These are phyloP conservation scores for Prosopocoilus inquinatus DNA, from an alignment of 2,888 invertebrate species.

Conservation along the genomic window DNA sequence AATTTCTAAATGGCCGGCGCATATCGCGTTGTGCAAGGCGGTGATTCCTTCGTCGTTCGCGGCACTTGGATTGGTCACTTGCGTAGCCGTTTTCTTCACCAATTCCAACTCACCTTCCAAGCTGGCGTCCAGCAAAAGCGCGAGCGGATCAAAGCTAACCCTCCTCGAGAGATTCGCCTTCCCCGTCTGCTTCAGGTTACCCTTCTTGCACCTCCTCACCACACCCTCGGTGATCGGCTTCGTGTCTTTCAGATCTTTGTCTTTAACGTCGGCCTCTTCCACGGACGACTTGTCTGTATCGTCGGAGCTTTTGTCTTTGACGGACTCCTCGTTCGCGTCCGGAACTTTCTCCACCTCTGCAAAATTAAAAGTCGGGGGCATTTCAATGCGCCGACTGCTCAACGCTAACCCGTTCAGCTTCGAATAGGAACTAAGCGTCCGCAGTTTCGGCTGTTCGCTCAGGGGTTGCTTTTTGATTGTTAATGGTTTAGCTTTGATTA, in stretches of 20 bases:
- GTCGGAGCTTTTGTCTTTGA: slow-evolving; percentile 30
- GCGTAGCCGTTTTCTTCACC: slow-evolving; percentile 91
- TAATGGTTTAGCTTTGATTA: slow-evolving; percentile 78
- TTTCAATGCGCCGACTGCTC: slow-evolving; percentile 72
- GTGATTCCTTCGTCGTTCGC: slow-evolving; percentile 99
- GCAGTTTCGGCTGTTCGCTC: slow-evolving; percentile 75
- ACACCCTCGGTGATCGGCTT: slow-evolving; percentile 49
- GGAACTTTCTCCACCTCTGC: slow-evolving; percentile 61
- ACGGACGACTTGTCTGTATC: slow-evolving; percentile 39
- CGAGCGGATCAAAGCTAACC: slow-evolving; percentile 97
- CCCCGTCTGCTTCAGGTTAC: slow-evolving; percentile 73
- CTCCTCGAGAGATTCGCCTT: slow-evolving; percentile 74
- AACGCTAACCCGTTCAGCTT: slow-evolving; percentile 65
- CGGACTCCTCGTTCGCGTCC: slow-evolving; percentile 43
- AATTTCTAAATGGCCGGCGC: slow-evolving; percentile 98
- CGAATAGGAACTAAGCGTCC: slow-evolving; percentile 53
- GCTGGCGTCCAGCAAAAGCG: slow-evolving; percentile 93
- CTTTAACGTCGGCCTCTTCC: slow-evolving; percentile 25
- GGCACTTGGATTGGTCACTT: slow-evolving; percentile 93
- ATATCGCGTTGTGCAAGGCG: slow-evolving; percentile 98
- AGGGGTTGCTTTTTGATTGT: slow-evolving; percentile 82
- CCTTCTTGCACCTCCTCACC: slow-evolving; percentile 73
- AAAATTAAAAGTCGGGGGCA: slow-evolving; percentile 80
- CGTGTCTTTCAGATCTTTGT: slow-evolving; percentile 38
- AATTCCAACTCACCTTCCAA: slow-evolving; percentile 97